Evolutionary conservation across 2,113 vertebrate species (phyloP).

Genomic region (Passer montanus): DNA sequence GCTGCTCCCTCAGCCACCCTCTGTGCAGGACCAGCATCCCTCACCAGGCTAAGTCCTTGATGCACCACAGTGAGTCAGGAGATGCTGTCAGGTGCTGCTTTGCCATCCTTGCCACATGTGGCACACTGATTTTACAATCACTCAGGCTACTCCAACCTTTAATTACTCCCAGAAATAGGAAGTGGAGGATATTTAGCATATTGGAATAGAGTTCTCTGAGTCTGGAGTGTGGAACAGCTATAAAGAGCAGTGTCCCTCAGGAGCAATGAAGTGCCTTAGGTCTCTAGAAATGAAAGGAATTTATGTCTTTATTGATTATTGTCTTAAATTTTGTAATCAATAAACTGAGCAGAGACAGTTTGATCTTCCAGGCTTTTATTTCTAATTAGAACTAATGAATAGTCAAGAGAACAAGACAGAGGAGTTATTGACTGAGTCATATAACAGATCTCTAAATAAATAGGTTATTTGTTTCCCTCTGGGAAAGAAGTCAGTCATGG

Average conservation of each 20-base stretch:
- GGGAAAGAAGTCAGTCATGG: not conserved
- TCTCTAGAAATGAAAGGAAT: not conserved
- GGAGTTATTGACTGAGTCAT: not conserved
- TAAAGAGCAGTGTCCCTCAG: not conserved
- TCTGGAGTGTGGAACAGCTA: not conserved
- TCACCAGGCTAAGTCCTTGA: rapidly evolving
- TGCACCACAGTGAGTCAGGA: not conserved
- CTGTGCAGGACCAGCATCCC: rapidly evolving
- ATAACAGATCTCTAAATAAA: not conserved
- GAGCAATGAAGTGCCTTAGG: not conserved
- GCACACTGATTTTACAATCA: not conserved
- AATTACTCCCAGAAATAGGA: not conserved
- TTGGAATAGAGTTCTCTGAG: not conserved
- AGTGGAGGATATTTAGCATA: not conserved
- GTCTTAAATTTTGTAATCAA: not conserved
- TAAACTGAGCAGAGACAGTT: not conserved
- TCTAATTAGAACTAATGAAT: not conserved
- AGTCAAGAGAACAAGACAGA: not conserved
- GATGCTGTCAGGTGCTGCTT: not conserved
- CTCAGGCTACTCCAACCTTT: not conserved
- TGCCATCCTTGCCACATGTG: not conserved
- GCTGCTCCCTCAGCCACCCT: not conserved
- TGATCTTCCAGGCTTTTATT: not conserved
- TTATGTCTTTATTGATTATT: not conserved
- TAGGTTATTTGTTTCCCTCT: not conserved